Evolutionary conservation across 2,888 invertebrate species (phyloP).

Genomic region (Ommatoiulus sabulosus): DNA sequence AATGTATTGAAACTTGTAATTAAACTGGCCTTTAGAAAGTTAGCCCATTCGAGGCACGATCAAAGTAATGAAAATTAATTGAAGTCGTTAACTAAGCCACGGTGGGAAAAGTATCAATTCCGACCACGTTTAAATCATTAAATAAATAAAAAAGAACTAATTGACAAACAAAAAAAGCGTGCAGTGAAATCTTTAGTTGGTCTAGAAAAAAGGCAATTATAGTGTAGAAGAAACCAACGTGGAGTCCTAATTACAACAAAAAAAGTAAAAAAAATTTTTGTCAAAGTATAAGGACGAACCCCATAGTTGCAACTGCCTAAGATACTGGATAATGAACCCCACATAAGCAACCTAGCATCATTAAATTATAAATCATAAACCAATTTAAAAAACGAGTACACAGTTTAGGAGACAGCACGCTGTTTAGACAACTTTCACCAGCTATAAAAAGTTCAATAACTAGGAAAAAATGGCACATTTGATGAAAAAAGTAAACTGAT

Average conservation of each 20-base stretch:
- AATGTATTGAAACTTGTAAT: not conserved
- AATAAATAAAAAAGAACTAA: not conserved
- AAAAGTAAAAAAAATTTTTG: not conserved
- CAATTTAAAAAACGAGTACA: too few species aligned
- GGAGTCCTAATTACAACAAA: not conserved
- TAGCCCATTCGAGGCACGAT: not conserved
- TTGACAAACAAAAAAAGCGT: constrained; percentile 27
- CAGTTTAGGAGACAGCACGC: too few species aligned
- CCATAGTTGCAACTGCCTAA: too few species aligned
- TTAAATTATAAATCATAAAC: too few species aligned
- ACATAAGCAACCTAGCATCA: too few species aligned
- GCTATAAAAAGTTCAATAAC: too few species aligned
- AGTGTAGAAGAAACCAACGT: not conserved
- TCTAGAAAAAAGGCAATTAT: not conserved
- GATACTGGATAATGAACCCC: too few species aligned
- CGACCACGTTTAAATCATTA: not conserved
- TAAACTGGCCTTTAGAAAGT: not conserved
- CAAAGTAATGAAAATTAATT: not conserved
- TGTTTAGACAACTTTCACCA: too few species aligned
- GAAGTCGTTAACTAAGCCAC: not conserved
- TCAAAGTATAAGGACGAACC: too few species aligned
- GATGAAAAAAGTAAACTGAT: too few species aligned
- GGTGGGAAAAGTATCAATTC: not conserved
- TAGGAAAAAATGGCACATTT: too few species aligned
- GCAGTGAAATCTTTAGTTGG: not conserved